Evolutionary conservation across 2,888 invertebrate genomes (phyloP), one percentile per base, ranked within the genome.

Genomic region (Napeogenes sylphis): DNA sequence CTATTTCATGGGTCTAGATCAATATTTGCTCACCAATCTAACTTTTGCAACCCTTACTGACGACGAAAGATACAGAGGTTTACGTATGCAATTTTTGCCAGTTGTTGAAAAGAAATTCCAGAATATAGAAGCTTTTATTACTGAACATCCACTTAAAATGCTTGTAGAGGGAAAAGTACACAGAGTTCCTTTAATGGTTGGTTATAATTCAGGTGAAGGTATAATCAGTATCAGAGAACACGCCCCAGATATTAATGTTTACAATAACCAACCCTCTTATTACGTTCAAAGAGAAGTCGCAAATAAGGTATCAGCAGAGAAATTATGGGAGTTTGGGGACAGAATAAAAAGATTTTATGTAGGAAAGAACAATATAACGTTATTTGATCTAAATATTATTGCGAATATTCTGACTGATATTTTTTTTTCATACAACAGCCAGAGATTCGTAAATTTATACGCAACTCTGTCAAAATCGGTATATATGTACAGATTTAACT

Each of bases 121-220:
- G 10, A 62, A 71, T 10, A 72, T 75, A 0, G 75, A 83, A 65
- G 65, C 79, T 10, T 87, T 85, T 68, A 59, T 87, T 32, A 73
- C 73, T 5, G 74, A 80, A 47, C 68, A 78, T 32, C 80, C 84
- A 3, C 62, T 75, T 3, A 71, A 80, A 58, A 54, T 77, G 21
- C 56, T 74, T 0, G n/a, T 81, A 6, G 61, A 79, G 57, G 72
- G 78, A 4, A 77, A 77, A 8, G 71, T 78, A 21, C 75, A 71
- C 45, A 75, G 74, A 63, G 80, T 86, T 0, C 84, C 87, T 0
- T 47, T 84, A 0, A 71, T 87, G 66, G 65, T 76, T 0, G 87
- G 87, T 3, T 84, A 83, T 68, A 87, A 78, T 71, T 77, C 81
- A 2, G 78, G 75, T 3, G 87, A 87, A 75, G 85, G 84, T 0